Evolutionary conservation across 2,797 vertebrate genomes (phyloP).

Genomic region (Galagoides demidoff): DNA sequence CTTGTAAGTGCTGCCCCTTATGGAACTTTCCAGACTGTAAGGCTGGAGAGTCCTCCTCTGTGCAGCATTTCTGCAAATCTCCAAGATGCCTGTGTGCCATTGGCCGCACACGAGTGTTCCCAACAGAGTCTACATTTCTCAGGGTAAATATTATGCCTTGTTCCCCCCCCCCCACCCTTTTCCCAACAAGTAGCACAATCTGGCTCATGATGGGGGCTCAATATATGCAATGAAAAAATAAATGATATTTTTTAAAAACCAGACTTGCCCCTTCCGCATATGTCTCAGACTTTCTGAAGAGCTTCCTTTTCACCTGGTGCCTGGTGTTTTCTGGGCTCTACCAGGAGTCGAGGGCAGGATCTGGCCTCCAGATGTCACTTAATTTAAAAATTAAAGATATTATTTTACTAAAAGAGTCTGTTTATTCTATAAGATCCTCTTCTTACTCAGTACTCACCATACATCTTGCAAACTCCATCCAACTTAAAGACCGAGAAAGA

Average conservation of each 20-base stretch:
- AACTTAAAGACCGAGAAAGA: not conserved
- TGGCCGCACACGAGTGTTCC: not conserved
- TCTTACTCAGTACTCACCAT: too few relatives aligned
- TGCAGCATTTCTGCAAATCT: not conserved
- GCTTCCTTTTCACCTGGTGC: not conserved
- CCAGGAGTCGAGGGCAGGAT: not conserved
- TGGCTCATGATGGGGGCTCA: not conserved
- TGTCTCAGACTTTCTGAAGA: too few relatives aligned
- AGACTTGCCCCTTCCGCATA: not conserved
- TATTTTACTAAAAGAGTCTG: not conserved
- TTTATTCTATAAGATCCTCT: not conserved
- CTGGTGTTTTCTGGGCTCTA: too few relatives aligned
- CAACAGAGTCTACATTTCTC: not conserved
- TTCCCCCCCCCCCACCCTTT: not conserved
- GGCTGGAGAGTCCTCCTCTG: not conserved
- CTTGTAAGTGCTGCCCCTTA: not conserved
- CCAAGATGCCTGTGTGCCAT: not conserved
- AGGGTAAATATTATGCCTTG: not conserved
- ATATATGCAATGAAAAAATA: not conserved
- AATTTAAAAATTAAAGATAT: not conserved
- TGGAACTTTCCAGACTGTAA: not conserved
- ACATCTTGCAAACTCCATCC: not conserved
- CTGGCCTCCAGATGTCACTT: not conserved
- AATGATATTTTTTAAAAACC: not conserved
- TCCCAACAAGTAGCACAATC: not conserved